phyloP scores from a whole-genome alignment of 2,113 vertebrate genomes.

The Ptilorrhoa leucosticta region DNA sequence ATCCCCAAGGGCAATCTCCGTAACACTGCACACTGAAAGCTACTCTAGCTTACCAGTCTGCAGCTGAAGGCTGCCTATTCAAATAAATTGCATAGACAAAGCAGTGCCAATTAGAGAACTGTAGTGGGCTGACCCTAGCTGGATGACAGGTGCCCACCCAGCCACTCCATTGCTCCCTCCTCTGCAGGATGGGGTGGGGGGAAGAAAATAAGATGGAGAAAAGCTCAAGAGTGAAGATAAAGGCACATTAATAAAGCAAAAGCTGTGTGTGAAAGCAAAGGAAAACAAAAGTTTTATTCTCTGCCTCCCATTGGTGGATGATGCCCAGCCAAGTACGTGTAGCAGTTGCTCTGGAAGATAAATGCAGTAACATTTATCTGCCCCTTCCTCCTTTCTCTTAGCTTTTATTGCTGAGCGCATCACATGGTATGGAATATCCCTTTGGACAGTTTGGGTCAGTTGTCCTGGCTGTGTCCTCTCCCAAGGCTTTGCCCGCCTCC shows the following conservation, averaged over 20 bases:
- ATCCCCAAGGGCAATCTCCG: constrained; percentile 33
- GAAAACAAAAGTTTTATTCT: not conserved
- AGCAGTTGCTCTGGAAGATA: not conserved
- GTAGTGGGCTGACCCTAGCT: not conserved
- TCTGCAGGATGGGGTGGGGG: not conserved
- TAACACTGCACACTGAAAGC: constrained; percentile 8
- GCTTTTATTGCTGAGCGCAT: not conserved
- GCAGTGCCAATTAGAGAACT: not conserved
- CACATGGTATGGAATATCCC: not conserved
- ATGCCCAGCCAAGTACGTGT: fast-evolving
- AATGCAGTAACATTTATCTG: not conserved
- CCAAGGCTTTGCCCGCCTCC: not conserved
- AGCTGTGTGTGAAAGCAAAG: not conserved
- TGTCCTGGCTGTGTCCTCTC: not conserved
- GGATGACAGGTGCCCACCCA: not conserved
- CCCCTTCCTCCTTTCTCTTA: not conserved
- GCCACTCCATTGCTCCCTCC: not conserved
- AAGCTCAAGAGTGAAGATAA: not conserved
- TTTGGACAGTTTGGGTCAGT: not conserved
- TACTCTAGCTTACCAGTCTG: constrained; percentile 2
- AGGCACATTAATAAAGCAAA: not conserved
- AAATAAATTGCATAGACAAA: constrained; percentile 32
- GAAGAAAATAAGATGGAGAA: not conserved
- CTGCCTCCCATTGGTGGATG: not conserved
- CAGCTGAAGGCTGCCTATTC: constrained; percentile 1